phyloP scores from a whole-genome alignment of 30 jellyfish, hydroid and myxozoan species.

The Cassiopea andromeda region DNA sequence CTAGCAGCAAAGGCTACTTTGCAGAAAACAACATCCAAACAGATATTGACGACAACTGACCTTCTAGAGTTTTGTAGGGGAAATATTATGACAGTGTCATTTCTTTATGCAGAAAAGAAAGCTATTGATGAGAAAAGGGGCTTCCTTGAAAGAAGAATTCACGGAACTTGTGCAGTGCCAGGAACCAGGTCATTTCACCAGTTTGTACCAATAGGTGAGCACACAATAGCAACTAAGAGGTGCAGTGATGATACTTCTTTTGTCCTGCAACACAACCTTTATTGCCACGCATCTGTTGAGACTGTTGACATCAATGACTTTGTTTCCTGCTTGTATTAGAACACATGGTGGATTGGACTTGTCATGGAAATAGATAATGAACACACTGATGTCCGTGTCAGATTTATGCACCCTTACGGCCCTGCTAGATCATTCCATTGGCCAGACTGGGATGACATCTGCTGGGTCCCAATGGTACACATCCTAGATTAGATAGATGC shows the following conservation, averaged over 20 bases:
- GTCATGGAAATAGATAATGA: slow-evolving; percentile 14
- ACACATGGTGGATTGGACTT: slow-evolving; percentile 46
- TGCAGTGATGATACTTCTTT: slow-evolving; percentile 45
- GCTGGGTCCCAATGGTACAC: slow-evolving; percentile 18
- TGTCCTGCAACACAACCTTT: slow-evolving; percentile 42
- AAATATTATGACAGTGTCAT: neutral
- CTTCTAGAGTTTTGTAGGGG: neutral
- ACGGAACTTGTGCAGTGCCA: slow-evolving; percentile 47
- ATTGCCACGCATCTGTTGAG: neutral
- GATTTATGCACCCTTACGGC: slow-evolving; percentile 55
- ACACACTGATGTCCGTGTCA: slow-evolving; percentile 37
- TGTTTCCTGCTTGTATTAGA: slow-evolving; percentile 5
- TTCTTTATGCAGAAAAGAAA: slow-evolving; percentile 4
- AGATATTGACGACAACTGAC: slow-evolving; percentile 1
- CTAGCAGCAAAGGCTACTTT: slow-evolving; percentile 13
- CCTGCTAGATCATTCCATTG: slow-evolving; percentile 36
- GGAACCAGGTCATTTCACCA: slow-evolving; percentile 64
- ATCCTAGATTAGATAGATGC: neutral
- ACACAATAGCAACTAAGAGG: slow-evolving; percentile 55
- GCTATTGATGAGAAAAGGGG: neutral
- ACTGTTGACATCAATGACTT: slow-evolving; percentile 1
- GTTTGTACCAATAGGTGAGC: slow-evolving; percentile 21
- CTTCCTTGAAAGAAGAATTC: slow-evolving; percentile 22
- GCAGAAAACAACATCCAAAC: slow-evolving; percentile 12
- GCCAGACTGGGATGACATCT: slow-evolving; percentile 5